phyloP scores from a whole-genome alignment of 2,888 invertebrate species.

The Pandemis corylana region DNA sequence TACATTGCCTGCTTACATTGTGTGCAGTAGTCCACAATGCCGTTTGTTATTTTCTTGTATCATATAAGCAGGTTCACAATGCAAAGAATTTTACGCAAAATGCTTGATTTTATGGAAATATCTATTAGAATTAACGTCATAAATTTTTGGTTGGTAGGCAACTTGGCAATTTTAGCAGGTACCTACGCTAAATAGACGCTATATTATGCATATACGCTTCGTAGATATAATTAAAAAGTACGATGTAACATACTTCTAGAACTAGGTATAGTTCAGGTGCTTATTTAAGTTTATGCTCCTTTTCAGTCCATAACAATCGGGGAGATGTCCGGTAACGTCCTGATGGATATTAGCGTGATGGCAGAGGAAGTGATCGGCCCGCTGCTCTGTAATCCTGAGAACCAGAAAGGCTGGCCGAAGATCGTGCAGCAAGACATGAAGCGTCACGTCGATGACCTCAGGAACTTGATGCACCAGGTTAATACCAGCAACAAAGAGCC shows the following conservation, averaged over 20 bases:
- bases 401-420: conserved; percentile 90
- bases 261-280: not conserved
- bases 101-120: too few species aligned
- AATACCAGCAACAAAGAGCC: not conserved
- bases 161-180: too few species aligned
- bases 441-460: conserved; percentile 88
- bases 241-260: too few species aligned
- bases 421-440: conserved; percentile 89
- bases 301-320: conserved; percentile 86
- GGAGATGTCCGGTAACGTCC: conserved; percentile 88
- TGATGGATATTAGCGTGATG: conserved; percentile 88
- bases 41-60: too few species aligned
- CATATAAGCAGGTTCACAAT: too few species aligned
- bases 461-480: conserved; percentile 89
- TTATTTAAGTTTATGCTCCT: not conserved
- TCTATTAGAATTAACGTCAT: too few species aligned
- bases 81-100: too few species aligned
- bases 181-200: too few species aligned
- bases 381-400: conserved; percentile 88
- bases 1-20: too few species aligned
- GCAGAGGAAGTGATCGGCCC: conserved; percentile 91
- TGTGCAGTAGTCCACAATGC: too few species aligned
- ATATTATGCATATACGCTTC: not conserved
- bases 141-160: too few species aligned
- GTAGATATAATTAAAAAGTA: not conserved